Evolutionary conservation across 1,140 invertebrate genomes (phyloP).

Genomic region (Drosophila jambulina): DNA sequence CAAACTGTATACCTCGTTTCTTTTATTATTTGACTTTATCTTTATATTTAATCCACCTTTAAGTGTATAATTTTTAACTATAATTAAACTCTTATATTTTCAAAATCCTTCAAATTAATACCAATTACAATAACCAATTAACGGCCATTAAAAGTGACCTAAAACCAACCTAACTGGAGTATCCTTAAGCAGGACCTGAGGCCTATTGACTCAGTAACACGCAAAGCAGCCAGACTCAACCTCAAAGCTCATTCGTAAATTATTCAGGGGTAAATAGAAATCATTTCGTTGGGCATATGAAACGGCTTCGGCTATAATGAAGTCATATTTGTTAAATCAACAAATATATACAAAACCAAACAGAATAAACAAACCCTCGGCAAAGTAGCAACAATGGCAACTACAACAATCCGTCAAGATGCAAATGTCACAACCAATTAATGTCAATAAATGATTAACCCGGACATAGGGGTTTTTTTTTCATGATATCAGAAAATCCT

Average conservation of each 20-base stretch:
- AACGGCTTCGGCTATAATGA: conserved; percentile 65
- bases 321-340: conserved; percentile 78
- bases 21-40: neutral
- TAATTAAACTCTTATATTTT: neutral
- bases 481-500: neutral
- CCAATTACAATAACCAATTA: neutral
- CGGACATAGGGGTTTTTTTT: conserved; percentile 16
- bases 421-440: conserved; percentile 85
- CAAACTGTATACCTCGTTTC: neutral
- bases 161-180: conserved; percentile 13
- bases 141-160: conserved; percentile 1
- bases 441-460: conserved; percentile 80
- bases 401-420: conserved; percentile 80
- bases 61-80: neutral
- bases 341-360: conserved; percentile 36
- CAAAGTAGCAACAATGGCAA: conserved; percentile 80
- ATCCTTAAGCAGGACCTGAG: conserved; percentile 31
- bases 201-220: conserved; percentile 70
- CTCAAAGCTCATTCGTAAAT: conserved; percentile 78
- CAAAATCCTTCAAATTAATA: neutral
- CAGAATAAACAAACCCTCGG: conserved; percentile 60
- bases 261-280: conserved; percentile 59
- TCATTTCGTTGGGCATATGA: conserved; percentile 30
- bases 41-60: too few species aligned
- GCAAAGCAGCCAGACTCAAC: conserved; percentile 40